Evolutionary conservation across 2,113 vertebrate species (phyloP), one percentile per base, ranked within the genome.

Genomic region (Struthidea cinerea): DNA sequence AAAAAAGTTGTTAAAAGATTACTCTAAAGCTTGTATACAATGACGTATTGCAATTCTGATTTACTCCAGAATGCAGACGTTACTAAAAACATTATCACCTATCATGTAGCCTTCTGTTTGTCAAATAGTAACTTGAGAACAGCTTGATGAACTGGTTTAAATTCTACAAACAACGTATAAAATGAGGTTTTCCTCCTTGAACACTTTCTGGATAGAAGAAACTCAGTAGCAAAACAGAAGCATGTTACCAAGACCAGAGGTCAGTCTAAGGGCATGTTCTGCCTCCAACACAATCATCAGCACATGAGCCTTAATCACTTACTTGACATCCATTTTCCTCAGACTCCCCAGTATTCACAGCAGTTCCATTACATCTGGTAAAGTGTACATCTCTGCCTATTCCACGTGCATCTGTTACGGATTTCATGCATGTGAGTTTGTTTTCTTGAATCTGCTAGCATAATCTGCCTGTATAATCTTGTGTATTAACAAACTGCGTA

Each of bases 161-260:
- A 55, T 44, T 53, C 22, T n/a, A 52, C 27, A 52, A 81, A 78
- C 20, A 41, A 87, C 65, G 55, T 50, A 56, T 22, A 63, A 90
- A 52, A 64, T 6, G 1, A 87, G 12, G 12, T 4, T 63, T 24
- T 69, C 23, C 22, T 55, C 47, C 18, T 26, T 28, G 10, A 86
- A 69, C 2, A 28, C 19, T 53, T 85, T 28, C 24, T 30, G 59
- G 10, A 42, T 24, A 50, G 26, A 78, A 69, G 53, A 37, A 70
- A 68, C 9, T 8, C n/a, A 44, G 27, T 68, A 52, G 67, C n/a
- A 69, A 63, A 78, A 13, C 22, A 46, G 17, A 35, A 47, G 9
- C 8, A 47, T 1, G 6, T 33, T 49, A 44, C 1, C 0, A 2
- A 80, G 44, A 65, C 7, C 42, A 75, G 82, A 1, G 1, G 69